Conservation (phyloP, 2,113 vertebrate genomes). For the Cairina moschata region DNA sequence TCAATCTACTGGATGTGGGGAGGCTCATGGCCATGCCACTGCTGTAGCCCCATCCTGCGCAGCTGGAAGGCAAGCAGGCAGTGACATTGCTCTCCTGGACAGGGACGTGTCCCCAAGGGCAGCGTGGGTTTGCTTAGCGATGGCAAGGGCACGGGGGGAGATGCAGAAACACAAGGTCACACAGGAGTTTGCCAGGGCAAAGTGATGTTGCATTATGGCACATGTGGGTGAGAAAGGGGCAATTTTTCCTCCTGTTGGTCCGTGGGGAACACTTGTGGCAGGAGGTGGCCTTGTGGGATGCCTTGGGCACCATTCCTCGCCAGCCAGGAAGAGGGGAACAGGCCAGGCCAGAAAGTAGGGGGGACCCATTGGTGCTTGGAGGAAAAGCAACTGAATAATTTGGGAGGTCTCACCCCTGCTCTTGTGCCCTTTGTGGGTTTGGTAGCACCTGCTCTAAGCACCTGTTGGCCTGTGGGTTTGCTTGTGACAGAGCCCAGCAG, state of each 20-base stretch:
- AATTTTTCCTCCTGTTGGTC: neutral
- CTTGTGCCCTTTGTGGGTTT: neutral
- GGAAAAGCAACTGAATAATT: neutral
- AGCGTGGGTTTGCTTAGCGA: too few relatives aligned
- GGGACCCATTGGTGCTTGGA: neutral
- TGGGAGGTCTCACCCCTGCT: neutral
- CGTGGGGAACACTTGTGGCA: neutral
- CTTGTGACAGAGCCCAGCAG: neutral
- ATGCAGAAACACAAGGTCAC: rapidly evolving
- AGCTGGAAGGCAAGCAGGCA: neutral
- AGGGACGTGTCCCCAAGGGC: neutral
- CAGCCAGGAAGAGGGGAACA: neutral
- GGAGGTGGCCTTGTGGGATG: neutral
- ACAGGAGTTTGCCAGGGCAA: neutral
- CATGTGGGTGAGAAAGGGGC: neutral
- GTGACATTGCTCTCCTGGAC: neutral
- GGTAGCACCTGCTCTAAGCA: neutral
- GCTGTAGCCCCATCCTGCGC: neutral
- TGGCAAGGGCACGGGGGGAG: neutral
- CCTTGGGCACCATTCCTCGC: rapidly evolving
- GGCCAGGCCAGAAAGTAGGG: neutral
- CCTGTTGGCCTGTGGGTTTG: neutral
- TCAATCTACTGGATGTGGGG: neutral
- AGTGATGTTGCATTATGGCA: neutral
- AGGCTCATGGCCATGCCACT: rapidly evolving